These are phyloP conservation scores for Aramus guarauna DNA, from an alignment of 2,113 vertebrate genomes.

Conservation along the genomic window DNA sequence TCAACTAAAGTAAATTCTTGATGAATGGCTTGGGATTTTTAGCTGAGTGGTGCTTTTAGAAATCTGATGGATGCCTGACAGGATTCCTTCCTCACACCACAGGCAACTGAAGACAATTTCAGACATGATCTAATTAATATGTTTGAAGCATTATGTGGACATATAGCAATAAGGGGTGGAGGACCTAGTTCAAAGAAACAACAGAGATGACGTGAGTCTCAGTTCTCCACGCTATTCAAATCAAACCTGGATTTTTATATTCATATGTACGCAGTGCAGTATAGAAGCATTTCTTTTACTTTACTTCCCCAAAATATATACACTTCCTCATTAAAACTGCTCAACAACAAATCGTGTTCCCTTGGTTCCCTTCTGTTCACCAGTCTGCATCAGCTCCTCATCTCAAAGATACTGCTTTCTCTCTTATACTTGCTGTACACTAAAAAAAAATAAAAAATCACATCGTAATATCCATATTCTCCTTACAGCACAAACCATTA, in stretches of 20 bases:
- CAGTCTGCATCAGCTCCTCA: neutral
- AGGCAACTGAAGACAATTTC: constrained; percentile 13
- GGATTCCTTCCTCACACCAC: neutral
- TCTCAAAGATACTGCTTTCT: neutral
- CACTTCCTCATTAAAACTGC: neutral
- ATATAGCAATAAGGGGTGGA: neutral
- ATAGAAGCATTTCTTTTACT: neutral
- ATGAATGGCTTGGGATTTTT: constrained; percentile 46
- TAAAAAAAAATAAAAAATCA: neutral
- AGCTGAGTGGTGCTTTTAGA: constrained; percentile 14
- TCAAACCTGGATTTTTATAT: neutral
- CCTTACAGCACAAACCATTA: neutral
- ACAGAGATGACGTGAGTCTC: neutral
- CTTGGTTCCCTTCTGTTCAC: neutral
- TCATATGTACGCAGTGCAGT: neutral
- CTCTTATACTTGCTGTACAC: neutral
- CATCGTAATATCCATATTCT: neutral
- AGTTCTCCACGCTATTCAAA: neutral
- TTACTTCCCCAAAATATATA: neutral
- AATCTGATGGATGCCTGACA: constrained; percentile 15
- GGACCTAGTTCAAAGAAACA: neutral
- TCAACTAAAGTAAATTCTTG: constrained; percentile 41
- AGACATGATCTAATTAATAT: neutral
- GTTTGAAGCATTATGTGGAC: neutral
- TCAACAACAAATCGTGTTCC: neutral